Evolutionary conservation across 2,888 invertebrate genomes (phyloP).

Genomic region (Automeris io): DNA sequence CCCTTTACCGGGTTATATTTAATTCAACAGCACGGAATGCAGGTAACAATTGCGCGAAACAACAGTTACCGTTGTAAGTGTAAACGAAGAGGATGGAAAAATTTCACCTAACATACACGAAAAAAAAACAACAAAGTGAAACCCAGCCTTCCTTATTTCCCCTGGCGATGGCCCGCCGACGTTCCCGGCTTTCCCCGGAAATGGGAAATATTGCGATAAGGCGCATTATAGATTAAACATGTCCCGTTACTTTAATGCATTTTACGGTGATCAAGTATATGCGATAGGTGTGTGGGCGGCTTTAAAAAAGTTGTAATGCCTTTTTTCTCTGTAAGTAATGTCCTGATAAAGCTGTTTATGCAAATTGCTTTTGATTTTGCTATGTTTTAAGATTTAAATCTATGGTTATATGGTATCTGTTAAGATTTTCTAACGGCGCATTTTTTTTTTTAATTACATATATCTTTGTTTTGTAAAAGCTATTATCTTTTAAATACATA

Average conservation of each 20-base stretch:
- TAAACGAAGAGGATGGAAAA: conserved; percentile 72
- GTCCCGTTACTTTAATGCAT: conserved; percentile 58
- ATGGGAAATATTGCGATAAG: conserved; percentile 78
- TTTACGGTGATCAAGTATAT: conserved; percentile 52
- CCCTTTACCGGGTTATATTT: conserved; percentile 70
- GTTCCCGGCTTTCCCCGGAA: conserved; percentile 64
- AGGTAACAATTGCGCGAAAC: conserved; percentile 66
- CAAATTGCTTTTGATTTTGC: conserved; percentile 10
- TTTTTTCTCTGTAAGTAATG: conserved; percentile 43
- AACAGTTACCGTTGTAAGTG: conserved; percentile 71
- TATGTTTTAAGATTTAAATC: conserved; percentile 2
- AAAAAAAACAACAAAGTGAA: conserved; percentile 71
- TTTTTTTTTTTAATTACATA: background rate
- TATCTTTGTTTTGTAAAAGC: too few species aligned
- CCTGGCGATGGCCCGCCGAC: conserved; percentile 65
- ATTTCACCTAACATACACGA: conserved; percentile 39
- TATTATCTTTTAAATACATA: too few species aligned
- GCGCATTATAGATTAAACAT: conserved; percentile 75
- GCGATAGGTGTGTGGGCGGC: conserved; percentile 42
- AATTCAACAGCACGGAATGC: conserved; percentile 64
- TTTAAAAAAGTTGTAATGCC: conserved; percentile 54
- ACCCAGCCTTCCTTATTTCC: conserved; percentile 75
- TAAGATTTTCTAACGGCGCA: background rate
- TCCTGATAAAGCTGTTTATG: conserved; percentile 39
- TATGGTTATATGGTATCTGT: background rate